Evolutionary conservation across 2,888 invertebrate genomes (phyloP), one percentile per base, ranked within the genome.

Genomic region (Nymphalis c-album): DNA sequence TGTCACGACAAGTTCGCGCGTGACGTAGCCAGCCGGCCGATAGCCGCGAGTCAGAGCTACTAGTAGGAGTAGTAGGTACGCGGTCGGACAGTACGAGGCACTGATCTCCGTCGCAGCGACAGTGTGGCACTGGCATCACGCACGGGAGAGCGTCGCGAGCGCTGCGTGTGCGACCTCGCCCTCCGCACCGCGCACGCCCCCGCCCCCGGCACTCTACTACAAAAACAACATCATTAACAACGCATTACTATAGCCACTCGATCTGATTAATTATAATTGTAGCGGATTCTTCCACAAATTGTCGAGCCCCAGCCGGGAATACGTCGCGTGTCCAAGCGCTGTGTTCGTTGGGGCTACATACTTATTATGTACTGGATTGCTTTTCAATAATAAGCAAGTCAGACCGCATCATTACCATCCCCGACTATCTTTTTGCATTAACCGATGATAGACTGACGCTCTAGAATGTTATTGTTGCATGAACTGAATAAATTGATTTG

Each of bases 211-310:
- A 5, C 60, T 17, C 63, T 50, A 45, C 20, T 53, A 45, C 63
- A 35, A 63, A 53, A 63, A 63, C 63, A 63, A 63, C 63, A 50
- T 61, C 51, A 51, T 62, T 62, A 63, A 55, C 57, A 40, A 57
- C 57, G 40, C 57, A 57, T 45, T 46, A 40, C 40, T 40, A 31
- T 6, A 40, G 40, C 40, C 13, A 55, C 18, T 53, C 55, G 63
- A 63, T 53, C 51, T 53, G 50, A 20, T 45, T 53, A 40, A 62
- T 62, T 63, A 45, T 63, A 45, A 63, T 53, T 63, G 35, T 22
- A 63, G 45, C 26, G 13, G 26, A 61, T 22, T 50, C n/a, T 61
- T n/a, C 31, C 16, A 18, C 18, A 17, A 61, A 50, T 50, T 50
- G 61, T 61, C 18, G 50, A 50, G 50, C 20, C 61, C 40, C 40